Evolutionary conservation across 2,888 invertebrate species (phyloP), one percentile per base, ranked within the genome.

Genomic region (Diaphora mendica): DNA sequence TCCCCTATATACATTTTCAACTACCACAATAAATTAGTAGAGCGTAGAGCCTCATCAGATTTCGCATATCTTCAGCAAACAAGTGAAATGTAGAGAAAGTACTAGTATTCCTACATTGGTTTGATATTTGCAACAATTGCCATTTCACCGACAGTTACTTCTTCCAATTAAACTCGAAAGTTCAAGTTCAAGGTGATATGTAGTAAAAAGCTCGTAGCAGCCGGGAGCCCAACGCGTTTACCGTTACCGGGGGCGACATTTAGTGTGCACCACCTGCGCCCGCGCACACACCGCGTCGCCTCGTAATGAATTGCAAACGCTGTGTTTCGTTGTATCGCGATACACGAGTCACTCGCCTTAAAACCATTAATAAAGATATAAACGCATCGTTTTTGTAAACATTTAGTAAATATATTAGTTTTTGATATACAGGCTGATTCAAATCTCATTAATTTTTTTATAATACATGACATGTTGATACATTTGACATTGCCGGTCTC

Each of bases 131-230:
- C 64, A 68, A 44, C 69, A 75, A 74, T 68, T 73, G 66, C 68
- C n/a, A 73, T 73, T 70, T 68, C 48, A 44, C 71, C 76, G n/a
- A 39, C 67, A 44, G 48, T 66, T 74, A 76, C 73, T 78, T 79
- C 72, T 66, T 72, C 23, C 71, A 74, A 55, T 70, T 80, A 68
- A 62, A 48, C 69, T 75, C 30, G 23, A 79, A 79, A 81, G 84
- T 80, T 77, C 77, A 81, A 73, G 75, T 73, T 80, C 83, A 83
- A 81, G 77, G 83, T 76, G 73, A 76, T 71, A 68, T 77, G 26
- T 48, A 11, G 44, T 35, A 76, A 74, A 72, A 76, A 77, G 72
- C 59, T 44, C 35, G 59, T 67, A 72, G 70, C 73, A 64, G 65
- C 35, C 65, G 69, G 66, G 71, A 72, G 73, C 71, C 69, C n/a